Base-by-base conservation (phyloP, 2,888 invertebrate genomes). In the Cephus nigrinus region DNA sequence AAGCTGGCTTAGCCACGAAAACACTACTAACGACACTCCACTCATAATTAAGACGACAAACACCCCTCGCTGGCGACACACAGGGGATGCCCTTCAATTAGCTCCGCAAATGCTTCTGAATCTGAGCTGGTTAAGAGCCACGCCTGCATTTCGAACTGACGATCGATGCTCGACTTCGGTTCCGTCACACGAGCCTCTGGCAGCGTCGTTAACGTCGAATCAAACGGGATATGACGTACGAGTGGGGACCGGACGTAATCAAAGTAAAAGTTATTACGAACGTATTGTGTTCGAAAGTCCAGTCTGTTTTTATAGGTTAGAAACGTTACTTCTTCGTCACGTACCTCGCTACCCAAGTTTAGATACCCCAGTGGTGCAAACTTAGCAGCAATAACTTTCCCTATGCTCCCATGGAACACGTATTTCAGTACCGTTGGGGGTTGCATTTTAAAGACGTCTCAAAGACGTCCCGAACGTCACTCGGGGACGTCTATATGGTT, bases 11-110 rank as follows among this genome's bases (percentile, higher is more conserved):
- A 71, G 71, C 71, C 71, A 33, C 74, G 76, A 78, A 83, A 83
- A 80, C 80, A 74, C 80, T 78, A 78, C 81, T 84, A 87, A 86
- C 83, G 84, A 86, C 80, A 80, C 79, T 76, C 71, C 79, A 80
- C 79, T 77, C 78, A 81, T 84, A 86, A 86, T 85, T 86, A 83
- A 71, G 35, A 33, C 68, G 75, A 75, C 76, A 75, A 69, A 33
- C 71, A 55, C 23, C 55, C 55, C 23, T 55, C 5, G 55, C 23
- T 5, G 55, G 23, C 23, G 23, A 55, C 55, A 23, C 23, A 55
- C 23, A 23, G 55, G 23, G 55, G 55, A 23, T 55, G 55, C 9
- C 55, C 55, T 55, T 55, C 55, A 55, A 55, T 55, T 55, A 55
- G 55, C 23, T 9, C 1, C 23, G 55, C 23, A 55, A 23, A 23